Evolutionary conservation across 2,113 vertebrate species (phyloP).

Genomic region (Callocephalon fimbriatum): DNA sequence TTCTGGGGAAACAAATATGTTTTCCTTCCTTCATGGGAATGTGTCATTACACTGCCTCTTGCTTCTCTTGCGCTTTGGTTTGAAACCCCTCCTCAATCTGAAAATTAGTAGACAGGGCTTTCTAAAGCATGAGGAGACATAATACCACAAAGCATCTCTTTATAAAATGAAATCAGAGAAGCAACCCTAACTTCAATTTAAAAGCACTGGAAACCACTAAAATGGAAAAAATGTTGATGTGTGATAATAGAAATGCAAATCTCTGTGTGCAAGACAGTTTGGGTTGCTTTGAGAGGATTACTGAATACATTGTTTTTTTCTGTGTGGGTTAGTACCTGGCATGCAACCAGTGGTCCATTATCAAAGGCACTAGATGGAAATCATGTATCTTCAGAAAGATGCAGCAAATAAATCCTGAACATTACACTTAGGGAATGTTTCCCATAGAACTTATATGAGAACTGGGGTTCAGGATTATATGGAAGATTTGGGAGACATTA

Average conservation of each 20-base stretch:
- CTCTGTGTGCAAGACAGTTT: neutral
- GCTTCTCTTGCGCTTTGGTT: neutral
- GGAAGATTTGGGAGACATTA: neutral
- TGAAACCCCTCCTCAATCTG: neutral
- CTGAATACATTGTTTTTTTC: neutral
- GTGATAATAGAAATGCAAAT: neutral
- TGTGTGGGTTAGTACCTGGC: neutral
- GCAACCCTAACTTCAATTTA: neutral
- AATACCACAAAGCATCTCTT: neutral
- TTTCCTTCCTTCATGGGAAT: neutral
- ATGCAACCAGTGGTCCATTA: neutral
- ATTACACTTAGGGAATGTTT: neutral
- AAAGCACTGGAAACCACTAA: neutral
- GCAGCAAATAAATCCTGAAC: neutral
- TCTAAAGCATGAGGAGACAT: neutral
- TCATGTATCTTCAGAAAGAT: neutral
- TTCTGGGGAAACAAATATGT: neutral
- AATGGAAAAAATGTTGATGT: neutral
- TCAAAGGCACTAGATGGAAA: neutral
- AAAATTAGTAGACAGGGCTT: neutral
- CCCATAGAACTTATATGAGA: neutral
- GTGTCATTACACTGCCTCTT: neutral
- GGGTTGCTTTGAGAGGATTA: neutral
- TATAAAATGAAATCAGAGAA: neutral
- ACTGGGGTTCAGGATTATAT: neutral